Conservation (phyloP, 2,888 invertebrate genomes). For the Agonopterix subpropinquella region DNA sequence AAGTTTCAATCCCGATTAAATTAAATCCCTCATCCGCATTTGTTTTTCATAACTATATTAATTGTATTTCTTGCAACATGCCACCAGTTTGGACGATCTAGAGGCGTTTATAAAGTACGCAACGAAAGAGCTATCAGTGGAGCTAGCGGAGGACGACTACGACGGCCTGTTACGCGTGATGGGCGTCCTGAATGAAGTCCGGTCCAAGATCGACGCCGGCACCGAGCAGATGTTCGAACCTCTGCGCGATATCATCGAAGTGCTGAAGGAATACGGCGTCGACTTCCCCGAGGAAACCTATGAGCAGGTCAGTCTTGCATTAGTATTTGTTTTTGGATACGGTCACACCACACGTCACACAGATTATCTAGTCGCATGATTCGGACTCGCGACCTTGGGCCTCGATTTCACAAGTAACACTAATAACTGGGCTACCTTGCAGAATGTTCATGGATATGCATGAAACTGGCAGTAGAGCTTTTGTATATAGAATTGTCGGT, state of each 20-base stretch:
- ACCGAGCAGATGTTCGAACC: constrained; percentile 95
- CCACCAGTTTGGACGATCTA: constrained; percentile 81
- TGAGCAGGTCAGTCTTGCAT: constrained; percentile 74
- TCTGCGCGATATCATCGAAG: constrained; percentile 87
- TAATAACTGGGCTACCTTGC: too few relatives aligned
- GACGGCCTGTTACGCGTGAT: constrained; percentile 89
- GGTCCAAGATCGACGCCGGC: constrained; percentile 75
- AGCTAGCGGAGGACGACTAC: constrained; percentile 89
- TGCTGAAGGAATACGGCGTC: constrained; percentile 90
- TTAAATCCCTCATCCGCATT: background rate
- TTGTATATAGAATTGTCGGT: too few relatives aligned
- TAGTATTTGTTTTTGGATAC: background rate
- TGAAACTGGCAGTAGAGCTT: too few relatives aligned
- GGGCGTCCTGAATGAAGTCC: constrained; percentile 88
- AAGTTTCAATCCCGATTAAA: too few relatives aligned
- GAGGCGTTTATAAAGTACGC: constrained; percentile 86
- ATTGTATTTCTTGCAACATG: constrained; percentile 7
- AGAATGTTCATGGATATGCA: too few relatives aligned
- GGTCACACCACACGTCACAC: too few relatives aligned
- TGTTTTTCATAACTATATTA: background rate
- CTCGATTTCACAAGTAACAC: background rate
- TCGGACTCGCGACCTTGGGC: background rate
- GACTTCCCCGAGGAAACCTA: constrained; percentile 88
- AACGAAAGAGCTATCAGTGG: constrained; percentile 81
- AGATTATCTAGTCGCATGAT: too few relatives aligned